Conservation (phyloP, 2,797 vertebrate species). For the Erethizon dorsatum region DNA sequence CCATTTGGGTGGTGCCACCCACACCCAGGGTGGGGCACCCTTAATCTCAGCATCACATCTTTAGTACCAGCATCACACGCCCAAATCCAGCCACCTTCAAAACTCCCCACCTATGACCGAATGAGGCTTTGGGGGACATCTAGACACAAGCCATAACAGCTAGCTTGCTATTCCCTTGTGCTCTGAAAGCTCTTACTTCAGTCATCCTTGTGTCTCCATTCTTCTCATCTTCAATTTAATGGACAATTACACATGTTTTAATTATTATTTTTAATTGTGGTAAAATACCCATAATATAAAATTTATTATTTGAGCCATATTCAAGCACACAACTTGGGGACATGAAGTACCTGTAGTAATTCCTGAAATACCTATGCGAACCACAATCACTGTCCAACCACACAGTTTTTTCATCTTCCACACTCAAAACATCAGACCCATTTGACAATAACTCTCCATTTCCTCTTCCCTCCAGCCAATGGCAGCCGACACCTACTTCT, state of each 20-base stretch:
- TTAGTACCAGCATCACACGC: background rate
- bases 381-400: background rate
- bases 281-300: background rate
- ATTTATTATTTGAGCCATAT: background rate
- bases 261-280: conserved; percentile 15
- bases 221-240: background rate
- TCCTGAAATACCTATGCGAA: background rate
- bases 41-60: background rate
- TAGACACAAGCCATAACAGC: background rate
- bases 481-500: background rate
- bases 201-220: background rate
- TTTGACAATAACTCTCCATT: background rate
- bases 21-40: background rate
- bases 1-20: background rate
- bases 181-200: background rate
- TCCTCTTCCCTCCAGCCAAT: too few species aligned
- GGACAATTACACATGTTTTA: background rate
- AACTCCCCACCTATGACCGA: background rate
- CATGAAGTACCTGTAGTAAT: background rate
- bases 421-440: background rate
- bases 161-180: background rate
- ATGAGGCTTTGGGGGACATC: background rate
- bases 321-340: background rate
- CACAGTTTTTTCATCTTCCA: background rate
- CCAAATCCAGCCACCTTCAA: background rate